A percentile compares a stretch with the other conserved stretches of the same genome.
phyloP scores from a whole-genome alignment of 2,888 invertebrate genomes.

The Xestia c-nigrum region DNA sequence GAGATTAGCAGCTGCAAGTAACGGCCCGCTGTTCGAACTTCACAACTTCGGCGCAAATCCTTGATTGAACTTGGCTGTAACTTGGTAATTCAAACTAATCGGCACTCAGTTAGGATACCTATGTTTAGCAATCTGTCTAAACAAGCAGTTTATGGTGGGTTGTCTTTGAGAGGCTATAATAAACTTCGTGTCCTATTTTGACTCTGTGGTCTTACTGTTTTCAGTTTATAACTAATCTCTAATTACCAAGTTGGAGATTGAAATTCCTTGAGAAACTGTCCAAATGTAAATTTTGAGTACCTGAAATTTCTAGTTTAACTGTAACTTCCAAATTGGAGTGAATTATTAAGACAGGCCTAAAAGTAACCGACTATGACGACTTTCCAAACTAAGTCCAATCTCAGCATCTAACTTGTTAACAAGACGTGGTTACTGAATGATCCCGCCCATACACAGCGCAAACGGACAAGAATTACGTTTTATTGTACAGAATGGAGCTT shows the following conservation, averaged over 20 bases:
- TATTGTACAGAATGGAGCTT: conserved; percentile 43
- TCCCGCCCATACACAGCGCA: conserved; percentile 22
- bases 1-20: conserved; percentile 63
- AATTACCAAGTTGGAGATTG: neutral
- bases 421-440: conserved; percentile 32
- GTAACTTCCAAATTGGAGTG: neutral
- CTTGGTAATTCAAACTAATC: conserved; percentile 54
- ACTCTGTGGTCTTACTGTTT: conserved; percentile 6
- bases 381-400: conserved; percentile 27
- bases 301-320: neutral
- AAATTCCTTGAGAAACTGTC: neutral
- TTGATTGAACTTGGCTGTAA: conserved; percentile 54
- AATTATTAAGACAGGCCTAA: neutral
- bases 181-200: conserved; percentile 25
- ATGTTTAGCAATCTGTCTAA: conserved; percentile 46
- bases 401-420: conserved; percentile 23
- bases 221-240: conserved; percentile 6
- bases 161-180: conserved; percentile 18
- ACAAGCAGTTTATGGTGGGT: conserved; percentile 31
- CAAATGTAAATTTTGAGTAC: neutral
- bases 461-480: conserved; percentile 32
- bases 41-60: conserved; percentile 41
- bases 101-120: conserved; percentile 40
- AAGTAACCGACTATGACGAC: neutral
- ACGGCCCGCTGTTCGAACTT: conserved; percentile 51